A percentile compares a stretch with the other conserved stretches of the same genome.
Evolutionary conservation across 2,888 invertebrate genomes (phyloP).

Genomic region (Sympetrum striolatum): DNA sequence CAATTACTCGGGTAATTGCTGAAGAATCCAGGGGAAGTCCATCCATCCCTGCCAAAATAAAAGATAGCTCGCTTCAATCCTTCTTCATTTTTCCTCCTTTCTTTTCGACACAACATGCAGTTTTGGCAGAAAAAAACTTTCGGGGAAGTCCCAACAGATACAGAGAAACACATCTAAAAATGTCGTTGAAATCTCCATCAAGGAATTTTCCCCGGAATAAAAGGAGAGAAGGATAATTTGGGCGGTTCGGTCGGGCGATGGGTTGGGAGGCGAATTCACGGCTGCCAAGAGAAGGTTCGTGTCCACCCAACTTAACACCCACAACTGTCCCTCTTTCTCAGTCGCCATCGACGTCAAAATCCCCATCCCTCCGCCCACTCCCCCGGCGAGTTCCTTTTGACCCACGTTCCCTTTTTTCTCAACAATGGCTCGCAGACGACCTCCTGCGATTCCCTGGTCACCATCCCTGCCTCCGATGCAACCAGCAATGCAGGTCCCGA

Average conservation of each 20-base stretch:
- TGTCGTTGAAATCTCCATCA: neutral
- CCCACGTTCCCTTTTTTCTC: slow-evolving; percentile 1
- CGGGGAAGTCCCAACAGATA: neutral
- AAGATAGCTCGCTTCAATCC: neutral
- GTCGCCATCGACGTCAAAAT: neutral
- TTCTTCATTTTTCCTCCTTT: neutral
- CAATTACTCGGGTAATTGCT: slow-evolving; percentile 30
- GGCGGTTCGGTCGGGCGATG: neutral
- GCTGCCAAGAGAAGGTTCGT: slow-evolving; percentile 17
- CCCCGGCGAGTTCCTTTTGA: neutral
- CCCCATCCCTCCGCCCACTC: neutral
- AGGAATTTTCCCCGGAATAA: neutral
- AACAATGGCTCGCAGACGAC: neutral
- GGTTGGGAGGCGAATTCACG: neutral
- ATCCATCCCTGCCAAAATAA: no score
- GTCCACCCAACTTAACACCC: neutral
- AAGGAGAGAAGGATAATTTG: neutral
- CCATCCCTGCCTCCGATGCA: neutral
- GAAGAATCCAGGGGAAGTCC: neutral
- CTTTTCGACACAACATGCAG: neutral
- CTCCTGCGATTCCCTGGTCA: neutral
- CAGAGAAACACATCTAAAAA: neutral
- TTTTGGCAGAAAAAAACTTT: neutral
- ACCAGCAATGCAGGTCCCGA: slow-evolving; percentile 12
- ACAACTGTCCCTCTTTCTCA: neutral